Evolutionary conservation across 2,888 invertebrate species (phyloP).

Genomic region (Cheilosia scutellata): DNA sequence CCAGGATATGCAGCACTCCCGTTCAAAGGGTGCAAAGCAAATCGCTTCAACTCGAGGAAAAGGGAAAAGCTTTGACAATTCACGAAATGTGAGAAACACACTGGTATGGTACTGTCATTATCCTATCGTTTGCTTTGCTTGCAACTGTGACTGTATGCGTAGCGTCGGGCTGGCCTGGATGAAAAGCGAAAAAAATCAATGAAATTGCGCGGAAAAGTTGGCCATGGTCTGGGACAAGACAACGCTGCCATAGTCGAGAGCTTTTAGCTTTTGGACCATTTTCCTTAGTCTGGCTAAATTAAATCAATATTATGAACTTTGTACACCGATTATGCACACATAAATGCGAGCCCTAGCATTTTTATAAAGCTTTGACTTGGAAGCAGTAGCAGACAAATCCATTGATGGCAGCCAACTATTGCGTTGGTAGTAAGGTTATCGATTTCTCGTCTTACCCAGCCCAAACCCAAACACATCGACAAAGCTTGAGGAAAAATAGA

Average conservation of each 20-base stretch:
- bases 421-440: slow-evolving; percentile 49
- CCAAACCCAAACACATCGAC: slow-evolving; percentile 2
- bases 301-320: slow-evolving; percentile 45
- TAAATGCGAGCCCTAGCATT: slow-evolving; percentile 3
- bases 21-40: neutral
- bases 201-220: slow-evolving; percentile 78
- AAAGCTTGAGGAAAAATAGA: slow-evolving; percentile 4
- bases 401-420: slow-evolving; percentile 47
- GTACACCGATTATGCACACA: neutral
- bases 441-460: slow-evolving; percentile 36
- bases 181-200: slow-evolving; percentile 57
- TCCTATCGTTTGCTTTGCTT: slow-evolving; percentile 10
- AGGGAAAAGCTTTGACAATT: slow-evolving; percentile 17
- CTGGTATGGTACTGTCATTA: neutral
- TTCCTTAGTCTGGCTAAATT: slow-evolving; percentile 24
- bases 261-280: slow-evolving; percentile 59
- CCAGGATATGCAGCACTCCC: slow-evolving; percentile 68
- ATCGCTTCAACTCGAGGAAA: neutral
- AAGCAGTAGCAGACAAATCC: slow-evolving; percentile 21
- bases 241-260: slow-evolving; percentile 29
- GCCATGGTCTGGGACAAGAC: slow-evolving; percentile 80
- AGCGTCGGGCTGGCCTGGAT: slow-evolving; percentile 70
- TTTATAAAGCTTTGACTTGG: slow-evolving; percentile 2
- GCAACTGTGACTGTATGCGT: slow-evolving; percentile 35
- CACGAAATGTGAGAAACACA: slow-evolving; percentile 3